A percentile compares a stretch with the other conserved stretches of the same genome.
phyloP scores from a whole-genome alignment of 2,797 vertebrate species.

The Sciaenops ocellatus region DNA sequence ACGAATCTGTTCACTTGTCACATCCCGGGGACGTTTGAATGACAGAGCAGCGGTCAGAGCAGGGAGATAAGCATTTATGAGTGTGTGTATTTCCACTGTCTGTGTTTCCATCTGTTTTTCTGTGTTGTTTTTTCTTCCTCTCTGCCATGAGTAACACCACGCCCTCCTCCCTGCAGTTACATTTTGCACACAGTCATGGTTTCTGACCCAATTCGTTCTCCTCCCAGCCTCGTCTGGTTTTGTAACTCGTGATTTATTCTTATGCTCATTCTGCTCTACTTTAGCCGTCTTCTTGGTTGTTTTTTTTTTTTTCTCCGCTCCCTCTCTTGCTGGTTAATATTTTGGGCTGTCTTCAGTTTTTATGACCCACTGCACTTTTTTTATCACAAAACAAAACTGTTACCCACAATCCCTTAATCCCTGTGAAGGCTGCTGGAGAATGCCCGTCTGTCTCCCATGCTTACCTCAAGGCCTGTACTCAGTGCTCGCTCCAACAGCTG shows the following conservation, averaged over 20 bases:
- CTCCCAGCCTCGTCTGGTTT: constrained; percentile 18
- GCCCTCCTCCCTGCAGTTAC: constrained; percentile 8
- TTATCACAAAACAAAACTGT: not conserved
- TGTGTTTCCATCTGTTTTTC: constrained; percentile 11
- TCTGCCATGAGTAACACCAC: constrained; percentile 12
- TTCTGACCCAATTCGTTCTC: constrained; percentile 48
- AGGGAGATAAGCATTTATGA: constrained; percentile 11
- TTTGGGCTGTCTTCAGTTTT: not conserved
- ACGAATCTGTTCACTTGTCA: constrained; percentile 41
- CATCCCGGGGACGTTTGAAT: constrained; percentile 15
- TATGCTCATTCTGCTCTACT: not conserved
- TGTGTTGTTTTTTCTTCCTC: not conserved
- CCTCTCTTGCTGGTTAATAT: not conserved
- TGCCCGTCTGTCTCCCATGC: not conserved
- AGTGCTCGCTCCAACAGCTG: constrained; percentile 16
- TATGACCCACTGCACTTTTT: not conserved
- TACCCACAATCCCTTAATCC: constrained; percentile 17
- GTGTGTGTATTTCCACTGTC: constrained; percentile 14
- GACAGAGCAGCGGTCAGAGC: constrained; percentile 36
- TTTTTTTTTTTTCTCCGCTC: constrained; percentile 5
- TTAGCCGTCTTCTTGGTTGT: not conserved
- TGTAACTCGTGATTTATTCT: constrained; percentile 21
- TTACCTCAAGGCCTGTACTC: constrained; percentile 33
- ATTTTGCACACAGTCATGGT: constrained; percentile 28
- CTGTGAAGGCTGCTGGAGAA: constrained; percentile 6